Evolutionary conservation across 2,113 vertebrate species (phyloP).

Genomic region (Arizona elegans): DNA sequence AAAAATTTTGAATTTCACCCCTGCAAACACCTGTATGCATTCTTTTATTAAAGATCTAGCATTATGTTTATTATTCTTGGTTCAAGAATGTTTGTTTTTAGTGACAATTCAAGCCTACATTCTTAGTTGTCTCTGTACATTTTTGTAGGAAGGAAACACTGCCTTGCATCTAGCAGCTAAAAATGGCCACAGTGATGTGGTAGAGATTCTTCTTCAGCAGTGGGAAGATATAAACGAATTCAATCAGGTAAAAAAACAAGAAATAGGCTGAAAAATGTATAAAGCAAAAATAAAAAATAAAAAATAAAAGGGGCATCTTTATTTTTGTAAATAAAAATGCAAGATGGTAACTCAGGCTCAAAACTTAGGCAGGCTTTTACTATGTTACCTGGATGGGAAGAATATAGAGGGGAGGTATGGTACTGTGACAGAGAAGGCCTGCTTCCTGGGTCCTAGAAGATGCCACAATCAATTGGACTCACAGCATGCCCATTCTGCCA

Average conservation of each 20-base stretch:
- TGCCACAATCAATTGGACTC: neutral
- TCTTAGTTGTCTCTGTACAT: neutral
- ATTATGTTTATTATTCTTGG: neutral
- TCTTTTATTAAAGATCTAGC: neutral
- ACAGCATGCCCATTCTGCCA: neutral
- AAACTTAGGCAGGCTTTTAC: neutral
- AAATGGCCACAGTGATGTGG: slow-evolving; percentile 72
- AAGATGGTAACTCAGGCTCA: neutral
- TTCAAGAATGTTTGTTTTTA: neutral
- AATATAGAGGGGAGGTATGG: no score
- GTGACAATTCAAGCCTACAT: slow-evolving; percentile 2
- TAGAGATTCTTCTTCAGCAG: slow-evolving; percentile 75
- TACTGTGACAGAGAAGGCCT: neutral
- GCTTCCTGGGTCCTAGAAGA: neutral
- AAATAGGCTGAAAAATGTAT: neutral
- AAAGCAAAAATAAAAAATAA: neutral
- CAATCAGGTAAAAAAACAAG: slow-evolving; percentile 73
- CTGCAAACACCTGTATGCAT: neutral
- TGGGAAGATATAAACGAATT: slow-evolving; percentile 77
- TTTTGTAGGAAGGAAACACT: slow-evolving; percentile 81
- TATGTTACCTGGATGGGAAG: neutral
- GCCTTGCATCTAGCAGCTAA: slow-evolving; percentile 85
- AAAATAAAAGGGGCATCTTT: neutral
- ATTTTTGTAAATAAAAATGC: neutral
- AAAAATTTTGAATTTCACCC: no score